These are phyloP conservation scores for Ganaspis sp. DNA, from an alignment of 1,140 invertebrate species.

Conservation along the genomic window DNA sequence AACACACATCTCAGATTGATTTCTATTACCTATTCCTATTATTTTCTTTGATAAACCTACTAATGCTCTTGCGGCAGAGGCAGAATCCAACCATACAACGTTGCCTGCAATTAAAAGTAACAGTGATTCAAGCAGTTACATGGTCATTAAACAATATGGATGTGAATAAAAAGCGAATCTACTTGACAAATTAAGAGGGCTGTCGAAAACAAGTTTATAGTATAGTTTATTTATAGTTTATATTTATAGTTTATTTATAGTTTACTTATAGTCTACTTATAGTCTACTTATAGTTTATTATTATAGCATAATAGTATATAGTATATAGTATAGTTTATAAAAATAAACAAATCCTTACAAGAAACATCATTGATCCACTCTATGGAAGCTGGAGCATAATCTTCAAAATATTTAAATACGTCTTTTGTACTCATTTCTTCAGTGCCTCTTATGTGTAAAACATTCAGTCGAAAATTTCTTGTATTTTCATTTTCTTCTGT, in stretches of 20 bases:
- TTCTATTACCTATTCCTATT: constrained; percentile 67
- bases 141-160: too few relatives aligned
- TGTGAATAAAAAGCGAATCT: not conserved
- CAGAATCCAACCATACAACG: constrained; percentile 84
- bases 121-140: too few relatives aligned
- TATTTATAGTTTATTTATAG: too few relatives aligned
- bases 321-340: not conserved
- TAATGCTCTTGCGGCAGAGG: constrained; percentile 84
- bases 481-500: constrained; percentile 77
- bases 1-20: constrained; percentile 23
- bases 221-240: too few relatives aligned
- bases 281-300: too few relatives aligned
- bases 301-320: not conserved
- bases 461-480: constrained; percentile 82
- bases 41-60: constrained; percentile 78
- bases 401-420: constrained; percentile 86
- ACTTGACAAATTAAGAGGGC: too few relatives aligned
- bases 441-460: constrained; percentile 85
- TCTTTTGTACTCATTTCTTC: constrained; percentile 86
- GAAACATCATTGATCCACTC: constrained; percentile 89
- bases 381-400: constrained; percentile 83
- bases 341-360: constrained; percentile 76
- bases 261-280: too few relatives aligned
- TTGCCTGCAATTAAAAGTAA: constrained; percentile 79
- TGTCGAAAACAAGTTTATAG: too few relatives aligned